Percentiles rank a stretch among this genome's conserved stretches.
Evolutionary conservation across 2,888 invertebrate species (phyloP).

Genomic region (Leptogaster cylindrica): DNA sequence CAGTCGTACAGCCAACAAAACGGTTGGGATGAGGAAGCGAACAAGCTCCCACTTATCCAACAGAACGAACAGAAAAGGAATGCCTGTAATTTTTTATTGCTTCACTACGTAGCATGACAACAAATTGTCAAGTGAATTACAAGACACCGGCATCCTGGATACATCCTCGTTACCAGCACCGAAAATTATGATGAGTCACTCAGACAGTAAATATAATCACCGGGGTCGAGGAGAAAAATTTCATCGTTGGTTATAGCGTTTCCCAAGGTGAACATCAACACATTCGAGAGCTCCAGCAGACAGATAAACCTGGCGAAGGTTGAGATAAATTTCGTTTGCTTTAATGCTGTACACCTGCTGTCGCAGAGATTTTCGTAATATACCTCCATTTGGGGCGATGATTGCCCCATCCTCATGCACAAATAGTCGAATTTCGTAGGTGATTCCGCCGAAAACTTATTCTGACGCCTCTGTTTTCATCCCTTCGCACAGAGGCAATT

Average conservation of each 20-base stretch:
- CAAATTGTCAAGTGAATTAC: slow-evolving; percentile 33
- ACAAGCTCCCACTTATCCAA: neutral
- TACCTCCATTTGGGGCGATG: neutral
- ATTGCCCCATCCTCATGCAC: neutral
- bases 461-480: slow-evolving; percentile 8
- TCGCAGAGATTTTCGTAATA: slow-evolving; percentile 20
- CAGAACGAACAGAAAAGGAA: neutral
- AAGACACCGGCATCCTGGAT: slow-evolving; percentile 8
- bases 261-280: neutral
- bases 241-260: neutral
- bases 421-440: neutral
- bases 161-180: slow-evolving; percentile 9
- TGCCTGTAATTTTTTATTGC: slow-evolving; percentile 27
- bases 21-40: neutral
- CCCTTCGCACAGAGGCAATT: neutral
- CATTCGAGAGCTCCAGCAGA: slow-evolving; percentile 10
- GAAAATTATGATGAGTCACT: slow-evolving; percentile 33
- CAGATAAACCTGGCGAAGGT: slow-evolving; percentile 15
- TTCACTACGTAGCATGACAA: slow-evolving; percentile 10
- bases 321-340: slow-evolving; percentile 37
- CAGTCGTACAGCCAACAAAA: slow-evolving; percentile 1
- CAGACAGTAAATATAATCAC: slow-evolving; percentile 35
- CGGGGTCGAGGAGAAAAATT: slow-evolving; percentile 1
- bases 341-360: slow-evolving; percentile 35
- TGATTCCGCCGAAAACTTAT: neutral